Base-by-base conservation (phyloP, 2,797 vertebrate species). In the Sciurus carolinensis region DNA sequence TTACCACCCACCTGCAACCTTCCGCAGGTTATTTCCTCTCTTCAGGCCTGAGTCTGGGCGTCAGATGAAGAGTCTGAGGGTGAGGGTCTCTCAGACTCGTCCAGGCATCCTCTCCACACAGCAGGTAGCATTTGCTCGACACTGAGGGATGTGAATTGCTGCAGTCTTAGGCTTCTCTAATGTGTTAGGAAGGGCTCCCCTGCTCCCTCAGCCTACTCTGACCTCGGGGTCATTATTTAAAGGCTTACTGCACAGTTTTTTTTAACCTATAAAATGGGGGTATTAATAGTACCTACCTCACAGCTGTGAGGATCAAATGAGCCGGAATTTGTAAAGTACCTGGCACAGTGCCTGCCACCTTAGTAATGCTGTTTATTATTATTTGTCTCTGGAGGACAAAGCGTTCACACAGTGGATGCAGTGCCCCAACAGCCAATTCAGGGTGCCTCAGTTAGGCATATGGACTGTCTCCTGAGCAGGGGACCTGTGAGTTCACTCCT, bases 191-290 rank as follows among this genome's bases (percentile, higher is more conserved):
- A 80, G 30, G 13, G 28, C 22, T 64, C 44, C 73, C 57, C 13
- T 62, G 59, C 0, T 80, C 28, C 12, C 47, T 17, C 57, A 84
- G 47, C 64, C 90, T 11, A 9, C 80, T 77, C 71, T 86, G 84
- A 93, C 42, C 86, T 92, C 79, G 36, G 67, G 28, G 50, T 92
- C 47, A 67, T 84, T 73, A n/a, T 85, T 88, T 59, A 33, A 62
- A 87, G 87, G 18, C 50, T 77, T 39, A 64, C n/a, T 72, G 44
- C 71, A 87, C 24, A 2, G 59, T 54, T 90, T 94, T 77, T 77
- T 77, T 33, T 39, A 39, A 33, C 69, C 92, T 93, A 76, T 95
- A 76, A 97, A 87, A 54, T 5, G 42, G 52, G 54, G 0, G 5
- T 76, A 52, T 54, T 85, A 42, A 92, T 8, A 71, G 64, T 39